phyloP scores from a whole-genome alignment of 1,140 invertebrate species.

The Brachystomella parvula region DNA sequence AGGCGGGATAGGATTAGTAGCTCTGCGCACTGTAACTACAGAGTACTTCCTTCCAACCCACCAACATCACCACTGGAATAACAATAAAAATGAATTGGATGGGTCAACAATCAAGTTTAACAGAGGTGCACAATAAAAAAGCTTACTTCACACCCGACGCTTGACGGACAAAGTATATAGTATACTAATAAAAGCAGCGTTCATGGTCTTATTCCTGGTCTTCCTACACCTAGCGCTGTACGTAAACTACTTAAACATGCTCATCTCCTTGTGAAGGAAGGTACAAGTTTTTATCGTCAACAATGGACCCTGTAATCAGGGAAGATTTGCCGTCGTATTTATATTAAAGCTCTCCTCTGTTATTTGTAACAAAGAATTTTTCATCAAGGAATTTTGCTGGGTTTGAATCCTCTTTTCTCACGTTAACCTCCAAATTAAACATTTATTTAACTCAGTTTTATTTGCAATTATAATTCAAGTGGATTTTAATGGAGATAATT shows the following conservation, averaged over 20 bases:
- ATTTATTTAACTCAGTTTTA: too few species aligned
- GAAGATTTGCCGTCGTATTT: background rate
- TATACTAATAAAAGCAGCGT: too few species aligned
- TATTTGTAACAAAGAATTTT: too few species aligned
- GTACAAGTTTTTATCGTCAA: background rate
- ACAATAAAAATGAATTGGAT: slow-evolving; percentile 7
- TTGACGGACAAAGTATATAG: background rate
- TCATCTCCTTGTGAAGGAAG: too few species aligned
- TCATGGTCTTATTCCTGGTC: too few species aligned
- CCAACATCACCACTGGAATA: background rate
- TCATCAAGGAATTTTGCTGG: too few species aligned
- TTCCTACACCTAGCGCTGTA: too few species aligned
- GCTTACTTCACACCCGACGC: background rate
- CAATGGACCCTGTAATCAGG: slow-evolving; percentile 4
- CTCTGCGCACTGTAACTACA: background rate
- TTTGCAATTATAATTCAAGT: too few species aligned
- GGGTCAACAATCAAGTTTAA: background rate
- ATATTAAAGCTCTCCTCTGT: background rate
- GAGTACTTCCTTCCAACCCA: background rate
- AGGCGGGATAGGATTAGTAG: background rate
- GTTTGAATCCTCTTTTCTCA: too few species aligned
- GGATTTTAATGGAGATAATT: too few species aligned
- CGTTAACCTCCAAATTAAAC: too few species aligned
- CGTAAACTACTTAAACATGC: too few species aligned
- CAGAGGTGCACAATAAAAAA: background rate